Conservation (phyloP, 2,113 vertebrate species). For the Burhinus oedicnemus region DNA sequence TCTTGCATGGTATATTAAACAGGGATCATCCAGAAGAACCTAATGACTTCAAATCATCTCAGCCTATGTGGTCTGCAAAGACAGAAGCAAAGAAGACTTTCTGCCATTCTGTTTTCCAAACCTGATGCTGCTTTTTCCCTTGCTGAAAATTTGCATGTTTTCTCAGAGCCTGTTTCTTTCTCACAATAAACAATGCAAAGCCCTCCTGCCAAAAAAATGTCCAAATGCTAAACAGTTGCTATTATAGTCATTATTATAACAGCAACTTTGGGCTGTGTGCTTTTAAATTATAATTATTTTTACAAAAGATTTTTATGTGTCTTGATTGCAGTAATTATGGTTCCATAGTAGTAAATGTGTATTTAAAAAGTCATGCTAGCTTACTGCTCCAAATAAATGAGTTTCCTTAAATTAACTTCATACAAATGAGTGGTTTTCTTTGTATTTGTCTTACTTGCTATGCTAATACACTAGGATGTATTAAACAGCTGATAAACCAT, state of each 20-base stretch:
- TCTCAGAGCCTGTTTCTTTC: slow-evolving; percentile 79
- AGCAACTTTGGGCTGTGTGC: slow-evolving; percentile 69
- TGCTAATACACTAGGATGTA: slow-evolving; percentile 28
- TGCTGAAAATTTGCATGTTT: slow-evolving; percentile 79
- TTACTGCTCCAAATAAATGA: slow-evolving; percentile 37
- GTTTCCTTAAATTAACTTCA: slow-evolving; percentile 56
- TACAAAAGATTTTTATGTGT: slow-evolving; percentile 70
- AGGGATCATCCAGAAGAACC: neutral
- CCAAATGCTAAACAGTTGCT: slow-evolving; percentile 78
- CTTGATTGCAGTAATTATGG: slow-evolving; percentile 72
- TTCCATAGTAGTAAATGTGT: slow-evolving; percentile 59
- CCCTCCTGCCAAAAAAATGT: slow-evolving; percentile 80
- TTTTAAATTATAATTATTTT: slow-evolving; percentile 77
- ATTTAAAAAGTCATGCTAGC: slow-evolving; percentile 61
- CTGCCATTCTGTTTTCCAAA: slow-evolving; percentile 53
- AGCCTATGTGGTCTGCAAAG: neutral
- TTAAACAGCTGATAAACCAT: slow-evolving; percentile 30
- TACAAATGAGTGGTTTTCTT: slow-evolving; percentile 34
- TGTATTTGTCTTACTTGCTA: slow-evolving; percentile 49
- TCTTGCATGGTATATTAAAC: neutral
- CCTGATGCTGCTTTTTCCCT: slow-evolving; percentile 67
- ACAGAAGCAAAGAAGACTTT: slow-evolving; percentile 2
- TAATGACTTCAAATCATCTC: neutral
- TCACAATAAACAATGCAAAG: slow-evolving; percentile 83
- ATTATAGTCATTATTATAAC: slow-evolving; percentile 75